Base-by-base conservation (phyloP, 2,888 invertebrate genomes). In the Erebia epiphron region DNA sequence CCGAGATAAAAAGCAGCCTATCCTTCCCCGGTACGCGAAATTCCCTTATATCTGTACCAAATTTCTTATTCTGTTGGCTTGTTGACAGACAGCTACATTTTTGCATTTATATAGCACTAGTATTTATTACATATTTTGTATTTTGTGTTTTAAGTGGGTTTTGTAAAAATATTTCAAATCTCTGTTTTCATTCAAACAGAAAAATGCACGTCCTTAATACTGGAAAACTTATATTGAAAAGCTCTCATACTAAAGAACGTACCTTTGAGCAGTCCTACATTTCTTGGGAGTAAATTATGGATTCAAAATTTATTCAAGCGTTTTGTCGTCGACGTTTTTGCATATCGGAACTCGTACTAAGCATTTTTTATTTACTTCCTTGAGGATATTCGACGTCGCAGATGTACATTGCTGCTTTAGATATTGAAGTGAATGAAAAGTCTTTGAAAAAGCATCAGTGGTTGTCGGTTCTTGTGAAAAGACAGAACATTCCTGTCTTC, bases 231-330 rank as follows among this genome's bases (percentile, higher is more conserved):
- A 46, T 49, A 62, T 49, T 49, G 62, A 46, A 61, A 62, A 62
- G 49, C 49, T 62, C 62, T 62, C 46, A 18, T 62, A 21, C 11
- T 62, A 49, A 8, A 21, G 14, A 62, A 21, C 46, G 62, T 49
- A 62, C 62, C 49, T 62, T 62, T 49, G 49, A 62, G 62, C 46
- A 43, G 62, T 72, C 66, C 67, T 66, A 68, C 62, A 65, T 61
- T 71, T 71, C 71, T 69, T 69, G 49, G n/a, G 62, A 65, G 49
- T 69, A 71, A 73, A 73, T 75, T 73, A 76, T 69, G 70, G 67
- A 71, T 73, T 75, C 72, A 63, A 75, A 72, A 76, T 73, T 76
- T 73, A 76, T 75, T 73, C 75, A 75, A 75, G 68, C 72, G 68
- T 69, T 67, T 69, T 58, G 49, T 65, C 72, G 69, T 58, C 72